phyloP scores from a whole-genome alignment of 2,113 vertebrate genomes.

The Vanacampus margaritifer region DNA sequence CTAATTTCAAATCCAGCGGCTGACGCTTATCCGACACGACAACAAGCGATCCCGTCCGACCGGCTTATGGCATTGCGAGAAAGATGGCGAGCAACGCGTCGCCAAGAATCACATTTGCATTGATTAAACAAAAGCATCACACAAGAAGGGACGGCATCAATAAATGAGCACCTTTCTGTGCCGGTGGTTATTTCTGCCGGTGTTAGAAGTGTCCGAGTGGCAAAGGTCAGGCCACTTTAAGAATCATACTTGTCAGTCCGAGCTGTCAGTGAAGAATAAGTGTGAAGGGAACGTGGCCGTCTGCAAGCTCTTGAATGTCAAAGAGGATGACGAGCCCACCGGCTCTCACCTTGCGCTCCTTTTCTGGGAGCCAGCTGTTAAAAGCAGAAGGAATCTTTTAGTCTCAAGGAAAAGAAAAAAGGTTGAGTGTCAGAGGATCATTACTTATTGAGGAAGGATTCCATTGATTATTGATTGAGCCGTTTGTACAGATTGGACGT shows the following conservation, averaged over 20 bases:
- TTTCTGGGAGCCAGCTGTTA: conserved; percentile 37
- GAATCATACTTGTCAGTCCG: conserved; percentile 35
- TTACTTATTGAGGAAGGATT: conserved; percentile 61
- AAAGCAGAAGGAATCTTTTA: conserved; percentile 43
- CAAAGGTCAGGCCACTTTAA: conserved; percentile 56
- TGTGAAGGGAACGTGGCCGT: conserved; percentile 26
- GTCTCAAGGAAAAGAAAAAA: conserved; percentile 40
- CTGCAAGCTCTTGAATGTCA: conserved; percentile 32
- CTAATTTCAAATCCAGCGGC: background rate
- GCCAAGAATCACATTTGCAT: background rate
- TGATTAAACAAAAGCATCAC: background rate
- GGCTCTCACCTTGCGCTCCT: conserved; percentile 41
- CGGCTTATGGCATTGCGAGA: background rate
- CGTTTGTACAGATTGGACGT: conserved; percentile 20
- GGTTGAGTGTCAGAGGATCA: conserved; percentile 35
- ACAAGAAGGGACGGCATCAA: conserved; percentile 24
- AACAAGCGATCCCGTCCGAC: background rate
- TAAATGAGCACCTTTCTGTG: conserved; percentile 48
- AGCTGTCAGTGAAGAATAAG: conserved; percentile 9
- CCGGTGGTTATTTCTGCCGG: conserved; percentile 38
- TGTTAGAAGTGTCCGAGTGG: conserved; percentile 37
- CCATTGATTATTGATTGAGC: conserved; percentile 72
- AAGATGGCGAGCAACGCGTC: background rate
- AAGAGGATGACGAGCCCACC: conserved; percentile 27
- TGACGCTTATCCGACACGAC: background rate